Evolutionary conservation across 2,888 invertebrate species (phyloP), one percentile per base, ranked within the genome.

Genomic region (Eremobia ochroleuca): DNA sequence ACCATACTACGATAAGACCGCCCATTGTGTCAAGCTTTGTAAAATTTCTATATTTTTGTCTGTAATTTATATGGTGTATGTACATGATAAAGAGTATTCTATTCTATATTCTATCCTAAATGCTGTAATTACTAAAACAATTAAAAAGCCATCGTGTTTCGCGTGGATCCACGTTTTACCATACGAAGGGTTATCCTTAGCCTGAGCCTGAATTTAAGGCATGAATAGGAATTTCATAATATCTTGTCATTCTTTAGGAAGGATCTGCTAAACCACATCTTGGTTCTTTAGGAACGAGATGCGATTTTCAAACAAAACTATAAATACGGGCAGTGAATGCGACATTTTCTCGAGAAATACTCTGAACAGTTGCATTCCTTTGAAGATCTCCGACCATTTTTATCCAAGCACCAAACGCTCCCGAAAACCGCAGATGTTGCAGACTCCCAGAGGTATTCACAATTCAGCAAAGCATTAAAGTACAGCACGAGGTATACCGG

Each of bases 351-450:
- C 13, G 2, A 37, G 13, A 55, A 55, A 81, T 3, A 43, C 43
- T 81, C 58, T n/a, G 21, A 67, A 34, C 15, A 49, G 49, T 78
- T 43, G 5, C 31, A 64, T 62, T 84, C n/a, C 40, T 72, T 15
- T 55, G 18, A 68, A 31, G 8, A 61, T 40, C 3, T 55, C 5
- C n/a, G 28, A 70, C 18, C 15, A 70, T 40, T 66, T 80, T 77
- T 34, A 61, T 52, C 43, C 55, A 34, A 71, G 9, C 25, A 46
- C 40, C 28, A n/a, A 78, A 61, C 4, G n/a, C 4, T 8, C 28
- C 62, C 59, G 55, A 49, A 80, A 55, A 31, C 40, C 58, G 37
- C 70, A 61, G 37, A 46, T n/a, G 55, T n/a, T 76, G 21, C 21
- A 74, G 43, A 37, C 34, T 46, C 76, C 15, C 31, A 46, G 21